Percentiles rank a stretch among this genome's conserved stretches.
Conservation (phyloP, 2,113 vertebrate genomes). For the Poeciliopsis occidentalis region DNA sequence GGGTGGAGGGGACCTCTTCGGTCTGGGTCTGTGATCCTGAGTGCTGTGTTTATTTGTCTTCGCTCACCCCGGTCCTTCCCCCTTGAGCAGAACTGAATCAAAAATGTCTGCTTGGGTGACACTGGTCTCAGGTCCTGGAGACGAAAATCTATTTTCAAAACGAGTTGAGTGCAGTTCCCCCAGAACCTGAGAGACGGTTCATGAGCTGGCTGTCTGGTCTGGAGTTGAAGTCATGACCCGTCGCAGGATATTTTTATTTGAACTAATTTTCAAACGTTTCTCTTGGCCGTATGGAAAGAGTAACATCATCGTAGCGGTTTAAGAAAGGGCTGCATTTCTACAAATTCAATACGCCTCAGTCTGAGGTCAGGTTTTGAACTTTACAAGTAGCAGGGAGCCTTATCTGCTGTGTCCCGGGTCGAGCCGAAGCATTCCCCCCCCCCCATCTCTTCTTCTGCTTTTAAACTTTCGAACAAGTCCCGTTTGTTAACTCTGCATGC, state of each 20-base stretch:
- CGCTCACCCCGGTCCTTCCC: slow-evolving; percentile 43
- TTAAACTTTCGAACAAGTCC: no score
- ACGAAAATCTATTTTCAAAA: slow-evolving; percentile 62
- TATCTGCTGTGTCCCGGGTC: no score
- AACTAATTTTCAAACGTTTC: not conserved
- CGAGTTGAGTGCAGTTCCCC: slow-evolving; percentile 47
- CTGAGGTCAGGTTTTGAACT: slow-evolving; percentile 27
- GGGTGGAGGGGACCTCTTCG: slow-evolving; percentile 46
- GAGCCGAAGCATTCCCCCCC: no score
- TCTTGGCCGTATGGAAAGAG: slow-evolving; percentile 8
- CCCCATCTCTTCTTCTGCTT: no score
- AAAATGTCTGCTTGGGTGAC: slow-evolving; percentile 32
- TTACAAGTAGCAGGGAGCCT: no score
- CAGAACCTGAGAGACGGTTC: slow-evolving; percentile 44
- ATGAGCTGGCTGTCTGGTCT: slow-evolving; percentile 37
- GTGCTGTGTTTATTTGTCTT: slow-evolving; percentile 73
- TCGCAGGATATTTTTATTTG: slow-evolving; percentile 14
- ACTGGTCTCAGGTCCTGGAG: slow-evolving; percentile 33
- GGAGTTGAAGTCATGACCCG: slow-evolving; percentile 30
- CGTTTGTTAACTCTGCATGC: no score
- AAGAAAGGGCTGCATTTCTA: slow-evolving; percentile 23
- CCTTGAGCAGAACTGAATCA: slow-evolving; percentile 35
- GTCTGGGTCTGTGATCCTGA: slow-evolving; percentile 50
- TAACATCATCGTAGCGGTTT: slow-evolving; percentile 7
- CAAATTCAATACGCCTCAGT: slow-evolving; percentile 5